Percentiles rank a stretch among this genome's conserved stretches.
These are phyloP conservation scores for Mustelus asterias DNA, from an alignment of 2,113 vertebrate species.

Conservation along the genomic window DNA sequence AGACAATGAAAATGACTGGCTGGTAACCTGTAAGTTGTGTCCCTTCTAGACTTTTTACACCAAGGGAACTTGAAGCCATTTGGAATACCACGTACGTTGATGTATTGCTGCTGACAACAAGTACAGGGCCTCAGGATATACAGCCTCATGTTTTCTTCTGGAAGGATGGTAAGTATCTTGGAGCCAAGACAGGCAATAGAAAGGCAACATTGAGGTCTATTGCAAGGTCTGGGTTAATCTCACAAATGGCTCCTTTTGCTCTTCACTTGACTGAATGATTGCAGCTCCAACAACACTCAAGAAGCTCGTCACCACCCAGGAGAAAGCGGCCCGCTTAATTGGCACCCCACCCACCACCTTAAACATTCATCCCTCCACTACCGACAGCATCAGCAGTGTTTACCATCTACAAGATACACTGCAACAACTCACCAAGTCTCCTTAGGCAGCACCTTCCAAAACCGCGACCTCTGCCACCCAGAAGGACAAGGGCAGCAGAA, in stretches of 20 bases:
- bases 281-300: too few relatives aligned
- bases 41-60: conserved; percentile 31
- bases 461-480: too few relatives aligned
- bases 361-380: too few relatives aligned
- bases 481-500: too few relatives aligned
- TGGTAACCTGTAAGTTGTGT: not conserved
- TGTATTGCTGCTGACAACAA: not conserved
- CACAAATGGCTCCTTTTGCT: not conserved
- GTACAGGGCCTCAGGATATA: not conserved
- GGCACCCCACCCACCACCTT: too few relatives aligned
- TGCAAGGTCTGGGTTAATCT: not conserved
- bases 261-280: too few relatives aligned
- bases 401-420: too few relatives aligned
- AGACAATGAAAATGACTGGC: not conserved
- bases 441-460: too few relatives aligned
- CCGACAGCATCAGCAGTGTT: too few relatives aligned
- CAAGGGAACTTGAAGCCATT: not conserved
- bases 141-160: conserved; percentile 36
- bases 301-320: too few relatives aligned
- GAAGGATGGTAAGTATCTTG: conserved; percentile 2
- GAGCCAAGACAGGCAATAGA: not conserved
- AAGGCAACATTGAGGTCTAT: not conserved
- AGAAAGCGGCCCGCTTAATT: too few relatives aligned
- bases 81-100: not conserved
- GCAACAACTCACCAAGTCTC: too few relatives aligned